phyloP scores from a whole-genome alignment of 53 echinoderm and acorn worm species.

The Stichopus horrens region DNA sequence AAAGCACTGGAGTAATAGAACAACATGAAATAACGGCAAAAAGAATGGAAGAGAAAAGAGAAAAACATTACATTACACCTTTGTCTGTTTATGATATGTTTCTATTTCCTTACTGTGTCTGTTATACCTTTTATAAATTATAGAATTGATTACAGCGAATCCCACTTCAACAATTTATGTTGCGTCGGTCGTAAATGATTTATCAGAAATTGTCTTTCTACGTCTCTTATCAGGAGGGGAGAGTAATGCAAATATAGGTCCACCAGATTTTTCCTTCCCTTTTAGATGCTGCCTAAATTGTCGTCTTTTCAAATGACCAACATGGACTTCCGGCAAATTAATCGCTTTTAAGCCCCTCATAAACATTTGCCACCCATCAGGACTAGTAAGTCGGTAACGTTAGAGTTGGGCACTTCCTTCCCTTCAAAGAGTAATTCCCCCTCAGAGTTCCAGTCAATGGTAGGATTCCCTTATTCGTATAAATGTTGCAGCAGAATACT shows the following conservation, averaged over 20 bases:
- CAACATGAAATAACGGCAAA: background rate
- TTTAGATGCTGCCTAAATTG: conserved; percentile 49
- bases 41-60: background rate
- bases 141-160: background rate
- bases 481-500: conserved; percentile 5
- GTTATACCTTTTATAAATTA: background rate
- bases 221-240: too few species aligned
- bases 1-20: background rate
- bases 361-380: conserved; percentile 57
- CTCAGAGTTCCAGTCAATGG: conserved; percentile 40
- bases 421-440: conserved; percentile 54
- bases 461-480: background rate
- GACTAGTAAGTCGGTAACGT: conserved; percentile 56
- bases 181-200: background rate
- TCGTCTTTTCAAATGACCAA: conserved; percentile 52
- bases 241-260: too few species aligned
- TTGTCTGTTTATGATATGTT: too few species aligned
- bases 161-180: conserved; percentile 11
- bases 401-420: conserved; percentile 44
- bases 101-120: background rate
- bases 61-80: background rate
- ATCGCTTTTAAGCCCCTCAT: conserved; percentile 29
- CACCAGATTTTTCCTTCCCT: background rate
- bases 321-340: conserved; percentile 57
- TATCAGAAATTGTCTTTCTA: too few species aligned